phyloP scores from a whole-genome alignment of 2,797 vertebrate genomes.

The Bradypodion pumilum region DNA sequence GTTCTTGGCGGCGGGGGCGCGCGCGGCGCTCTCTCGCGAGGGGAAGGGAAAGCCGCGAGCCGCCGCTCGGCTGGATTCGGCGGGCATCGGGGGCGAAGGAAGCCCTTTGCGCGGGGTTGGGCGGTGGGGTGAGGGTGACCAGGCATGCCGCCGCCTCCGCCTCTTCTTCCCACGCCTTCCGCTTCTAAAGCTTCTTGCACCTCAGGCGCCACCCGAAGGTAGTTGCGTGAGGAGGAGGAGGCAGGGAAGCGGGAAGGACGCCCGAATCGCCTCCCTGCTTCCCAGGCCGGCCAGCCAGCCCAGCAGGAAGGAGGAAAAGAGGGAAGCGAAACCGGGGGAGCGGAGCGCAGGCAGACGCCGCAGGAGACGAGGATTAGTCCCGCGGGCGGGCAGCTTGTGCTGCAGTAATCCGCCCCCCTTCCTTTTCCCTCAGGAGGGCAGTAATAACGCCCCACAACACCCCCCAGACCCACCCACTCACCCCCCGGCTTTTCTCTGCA shows the following conservation, averaged over 20 bases:
- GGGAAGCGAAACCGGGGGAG: slow-evolving; percentile 40
- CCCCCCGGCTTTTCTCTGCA: not conserved
- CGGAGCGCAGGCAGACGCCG: slow-evolving; percentile 26
- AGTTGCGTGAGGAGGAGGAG: slow-evolving; percentile 13
- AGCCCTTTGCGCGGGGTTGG: not conserved
- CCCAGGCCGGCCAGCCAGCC: not conserved
- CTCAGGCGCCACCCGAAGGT: slow-evolving; percentile 50
- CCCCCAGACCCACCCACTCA: too few relatives aligned
- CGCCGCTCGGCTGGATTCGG: slow-evolving; percentile 18
- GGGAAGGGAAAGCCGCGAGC: slow-evolving; percentile 33
- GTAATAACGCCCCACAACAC: too few relatives aligned
- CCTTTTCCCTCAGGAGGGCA: not conserved
- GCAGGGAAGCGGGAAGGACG: not conserved
- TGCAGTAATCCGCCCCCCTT: too few relatives aligned
- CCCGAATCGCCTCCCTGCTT: too few relatives aligned
- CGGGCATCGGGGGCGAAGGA: slow-evolving; percentile 10
- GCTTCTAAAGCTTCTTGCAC: too few relatives aligned
- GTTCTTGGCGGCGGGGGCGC: not conserved
- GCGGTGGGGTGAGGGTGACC: not conserved
- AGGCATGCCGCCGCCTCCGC: slow-evolving; percentile 27
- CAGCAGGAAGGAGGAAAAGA: not conserved
- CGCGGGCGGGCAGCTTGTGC: not conserved
- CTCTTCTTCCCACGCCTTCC: slow-evolving; percentile 37
- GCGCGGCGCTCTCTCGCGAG: slow-evolving; percentile 52
- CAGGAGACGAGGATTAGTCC: slow-evolving; percentile 25